These are phyloP conservation scores for Drosophila melanica DNA, from an alignment of 1,140 invertebrate species.

Conservation along the genomic window DNA sequence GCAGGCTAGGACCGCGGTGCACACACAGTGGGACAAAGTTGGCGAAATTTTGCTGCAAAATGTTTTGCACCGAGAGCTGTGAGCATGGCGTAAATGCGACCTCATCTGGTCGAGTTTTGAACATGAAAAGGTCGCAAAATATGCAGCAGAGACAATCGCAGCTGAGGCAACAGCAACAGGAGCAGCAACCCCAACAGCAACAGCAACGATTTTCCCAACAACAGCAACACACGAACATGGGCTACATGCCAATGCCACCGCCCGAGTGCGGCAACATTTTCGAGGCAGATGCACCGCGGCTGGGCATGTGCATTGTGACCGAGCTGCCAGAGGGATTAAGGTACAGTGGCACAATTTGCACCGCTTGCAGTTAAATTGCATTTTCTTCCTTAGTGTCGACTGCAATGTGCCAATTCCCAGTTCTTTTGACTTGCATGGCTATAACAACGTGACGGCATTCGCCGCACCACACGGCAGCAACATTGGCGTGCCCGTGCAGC, in stretches of 20 bases:
- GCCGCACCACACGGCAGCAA: background rate
- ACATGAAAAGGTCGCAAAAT: background rate
- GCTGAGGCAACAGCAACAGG: conserved; percentile 4
- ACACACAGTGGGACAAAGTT: conserved; percentile 9
- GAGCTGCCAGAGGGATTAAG: conserved; percentile 63
- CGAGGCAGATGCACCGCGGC: conserved; percentile 25
- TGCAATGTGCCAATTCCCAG: conserved; percentile 61
- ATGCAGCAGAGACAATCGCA: background rate
- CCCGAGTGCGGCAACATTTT: conserved; percentile 1
- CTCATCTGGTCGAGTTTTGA: conserved; percentile 15
- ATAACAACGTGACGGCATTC: conserved; percentile 18
- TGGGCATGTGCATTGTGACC: conserved; percentile 64
- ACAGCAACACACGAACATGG: conserved; percentile 22
- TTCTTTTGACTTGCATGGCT: conserved; percentile 47
- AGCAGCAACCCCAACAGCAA: conserved; percentile 9
- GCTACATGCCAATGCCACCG: conserved; percentile 18
- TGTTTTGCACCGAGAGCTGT: conserved; percentile 49
- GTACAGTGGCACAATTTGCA: conserved; percentile 17
- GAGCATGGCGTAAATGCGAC: conserved; percentile 46
- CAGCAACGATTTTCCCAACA: conserved; percentile 2
- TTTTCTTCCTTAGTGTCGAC: conserved; percentile 44
- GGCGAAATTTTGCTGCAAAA: background rate
- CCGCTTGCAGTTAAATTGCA: background rate
- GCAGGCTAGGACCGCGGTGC: conserved; percentile 2
- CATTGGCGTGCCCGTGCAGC: conserved; percentile 1